Base-by-base conservation (phyloP, 2,888 invertebrate species). In the Pediacus dermestoides region DNA sequence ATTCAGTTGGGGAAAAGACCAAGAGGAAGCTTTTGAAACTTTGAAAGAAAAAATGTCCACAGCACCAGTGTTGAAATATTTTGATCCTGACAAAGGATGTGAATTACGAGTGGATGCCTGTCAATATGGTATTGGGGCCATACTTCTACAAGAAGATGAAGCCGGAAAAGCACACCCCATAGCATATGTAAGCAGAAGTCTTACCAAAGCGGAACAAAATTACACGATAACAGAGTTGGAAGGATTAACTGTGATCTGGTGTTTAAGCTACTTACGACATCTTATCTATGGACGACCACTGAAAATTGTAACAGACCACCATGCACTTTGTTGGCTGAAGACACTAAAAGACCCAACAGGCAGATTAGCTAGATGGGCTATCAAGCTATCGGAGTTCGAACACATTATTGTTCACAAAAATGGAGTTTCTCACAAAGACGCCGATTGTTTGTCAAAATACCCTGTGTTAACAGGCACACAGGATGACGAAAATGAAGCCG, bases 171-270 rank as follows among this genome's bases (percentile, higher is more conserved):
- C 31, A 11, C 52, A 52, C 21, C 50, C 50, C 2, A 26, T 55
- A 2, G 43, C 46, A 6, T 55, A 51, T 25, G 42, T 42, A 46
- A 50, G 46, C 37, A 23, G 50, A 3, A 41, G 37, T 9, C 34
- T 50, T 1, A 32, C 46, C 8, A 46, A 52, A 34, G 39, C 42
- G 2, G 52, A 55, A 23, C 25, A 33, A 38, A 52, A 51, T 16
- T 53, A 48, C 22, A 28, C 36, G 1, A 45, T 48, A 2, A 39
- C 45, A 2, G 33, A 8, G 34, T 33, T 3, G 37, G 46, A 52
- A 31, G 34, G 26, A 9, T 30, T 50, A 12, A 40, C 34, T 6
- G 34, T 33, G 3, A 39, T 50, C n/a, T 48, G 44, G 43, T 12
- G 31, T n/a, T 33, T 50, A 2, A 30, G 34, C 7, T 43, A 51